Evolutionary conservation across 1,140 invertebrate species (phyloP).

Genomic region (Panagrolaimus sp.): DNA sequence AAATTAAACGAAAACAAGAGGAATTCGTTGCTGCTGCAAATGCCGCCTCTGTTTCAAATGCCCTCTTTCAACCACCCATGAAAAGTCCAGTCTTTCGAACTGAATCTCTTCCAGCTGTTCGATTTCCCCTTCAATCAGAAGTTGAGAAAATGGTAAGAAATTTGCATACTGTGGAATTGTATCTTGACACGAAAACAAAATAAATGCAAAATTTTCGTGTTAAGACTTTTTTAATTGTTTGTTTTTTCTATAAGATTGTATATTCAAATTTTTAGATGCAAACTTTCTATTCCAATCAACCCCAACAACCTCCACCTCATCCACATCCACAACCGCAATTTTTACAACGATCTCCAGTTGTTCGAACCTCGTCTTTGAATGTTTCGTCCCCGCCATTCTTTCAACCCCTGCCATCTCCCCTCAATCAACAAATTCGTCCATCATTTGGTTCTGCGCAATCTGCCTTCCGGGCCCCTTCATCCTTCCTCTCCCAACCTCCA

Average conservation of each 20-base stretch:
- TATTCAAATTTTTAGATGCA: no score
- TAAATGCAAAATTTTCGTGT: no score
- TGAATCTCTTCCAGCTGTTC: conserved; percentile 36
- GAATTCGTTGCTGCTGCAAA: neutral
- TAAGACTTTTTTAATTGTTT: no score
- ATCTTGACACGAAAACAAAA: no score
- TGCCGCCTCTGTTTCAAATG: no score
- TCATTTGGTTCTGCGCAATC: conserved; percentile 8
- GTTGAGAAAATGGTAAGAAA: conserved; percentile 18
- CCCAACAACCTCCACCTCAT: neutral
- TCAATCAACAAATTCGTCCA: conserved; percentile 6
- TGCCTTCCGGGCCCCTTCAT: neutral
- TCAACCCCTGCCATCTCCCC: neutral
- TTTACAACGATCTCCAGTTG: neutral
- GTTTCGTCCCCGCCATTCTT: neutral
- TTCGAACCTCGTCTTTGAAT: conserved; percentile 6
- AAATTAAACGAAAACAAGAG: conserved; percentile 2
- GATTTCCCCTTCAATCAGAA: neutral
- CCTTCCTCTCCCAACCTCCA: neutral
- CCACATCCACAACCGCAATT: conserved; percentile 9
- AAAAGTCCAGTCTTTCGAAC: conserved; percentile 39
- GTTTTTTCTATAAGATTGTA: no score
- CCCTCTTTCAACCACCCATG: neutral
- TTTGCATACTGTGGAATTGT: neutral
- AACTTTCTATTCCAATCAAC: no score